Evolutionary conservation across 2,797 vertebrate species (phyloP).

Genomic region (Onychomys arenicola): DNA sequence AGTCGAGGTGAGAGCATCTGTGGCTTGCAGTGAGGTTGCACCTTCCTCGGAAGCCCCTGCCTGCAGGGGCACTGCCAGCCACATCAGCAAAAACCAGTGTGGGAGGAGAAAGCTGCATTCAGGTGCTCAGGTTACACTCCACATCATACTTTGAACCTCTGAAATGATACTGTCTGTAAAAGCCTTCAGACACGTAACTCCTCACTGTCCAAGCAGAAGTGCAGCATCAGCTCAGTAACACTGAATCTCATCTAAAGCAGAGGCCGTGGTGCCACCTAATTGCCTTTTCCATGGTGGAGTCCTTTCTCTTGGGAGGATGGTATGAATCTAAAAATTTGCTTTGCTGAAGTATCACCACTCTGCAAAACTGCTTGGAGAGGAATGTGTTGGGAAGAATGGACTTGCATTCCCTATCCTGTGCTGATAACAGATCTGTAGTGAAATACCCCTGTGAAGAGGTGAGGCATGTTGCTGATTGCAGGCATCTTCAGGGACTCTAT

Average conservation of each 20-base stretch:
- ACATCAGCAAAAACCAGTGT: background rate
- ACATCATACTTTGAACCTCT: background rate
- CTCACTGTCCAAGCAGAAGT: background rate
- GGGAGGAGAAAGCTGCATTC: background rate
- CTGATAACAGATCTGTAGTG: background rate
- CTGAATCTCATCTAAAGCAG: background rate
- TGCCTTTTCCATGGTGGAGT: background rate
- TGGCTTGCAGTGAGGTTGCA: background rate
- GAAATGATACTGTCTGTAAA: rapidly evolving
- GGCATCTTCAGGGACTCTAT: background rate
- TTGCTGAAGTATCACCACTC: background rate
- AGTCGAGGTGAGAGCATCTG: background rate
- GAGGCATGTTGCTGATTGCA: background rate
- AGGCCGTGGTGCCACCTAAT: background rate
- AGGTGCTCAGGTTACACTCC: rapidly evolving
- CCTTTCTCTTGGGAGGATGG: background rate
- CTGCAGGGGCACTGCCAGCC: background rate
- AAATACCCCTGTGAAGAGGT: background rate
- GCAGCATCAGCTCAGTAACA: background rate
- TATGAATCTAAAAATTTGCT: background rate
- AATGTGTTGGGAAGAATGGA: background rate
- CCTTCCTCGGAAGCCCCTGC: background rate
- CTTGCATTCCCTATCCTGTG: background rate
- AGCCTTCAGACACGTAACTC: background rate
- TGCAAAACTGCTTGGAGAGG: background rate